Base-by-base conservation (phyloP, 2,797 vertebrate genomes). In the Chiloscyllium punctatum region DNA sequence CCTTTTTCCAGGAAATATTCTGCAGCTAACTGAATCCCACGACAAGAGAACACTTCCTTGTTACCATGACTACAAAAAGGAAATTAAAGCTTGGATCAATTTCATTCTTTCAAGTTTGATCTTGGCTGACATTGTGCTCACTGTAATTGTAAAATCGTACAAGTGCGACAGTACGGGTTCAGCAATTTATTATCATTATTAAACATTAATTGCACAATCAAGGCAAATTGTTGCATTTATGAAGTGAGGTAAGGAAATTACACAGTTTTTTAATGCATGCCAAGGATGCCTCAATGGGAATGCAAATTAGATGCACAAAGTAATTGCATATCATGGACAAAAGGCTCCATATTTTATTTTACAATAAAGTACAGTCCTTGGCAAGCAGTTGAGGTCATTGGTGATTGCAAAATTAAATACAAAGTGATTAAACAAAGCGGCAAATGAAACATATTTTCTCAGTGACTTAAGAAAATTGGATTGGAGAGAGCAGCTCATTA, bases 11-110 rank as follows among this genome's bases (percentile, higher is more conserved):
- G 97, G 97, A 99, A 99, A 99, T 99, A 99, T 95, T 99, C 99
- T 94, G 99, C 99, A 96, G 99, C 99, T 96, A 99, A 98, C 95
- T 99, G 99, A 97, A 99, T 99, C 96, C 99, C 99, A 95, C 98
- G 98, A 96, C 99, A 99, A 96, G 99, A 99, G 97, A 99, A 99
- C 91, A 99, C 98, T 98, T 99, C 99, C 98, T 99, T 99, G 98
- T 99, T 99, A 96, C 99, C 99, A 97, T 99, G 99, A 97, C 99
- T 99, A 97, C 95, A 97, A 97, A 97, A 25, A 87, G 62, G 62
- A 71, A 95, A 95, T 69, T 30, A 90, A 79, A 37, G 95, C 62
- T 94, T 95, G 51, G 69, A 77, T 95, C 71, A 95, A 74, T 77
- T 51, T 51, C 42, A 2, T 53, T 48, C 8, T 53, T 72, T 33